Evolutionary conservation across 2,888 invertebrate genomes (phyloP).

Genomic region (Alitta virens): DNA sequence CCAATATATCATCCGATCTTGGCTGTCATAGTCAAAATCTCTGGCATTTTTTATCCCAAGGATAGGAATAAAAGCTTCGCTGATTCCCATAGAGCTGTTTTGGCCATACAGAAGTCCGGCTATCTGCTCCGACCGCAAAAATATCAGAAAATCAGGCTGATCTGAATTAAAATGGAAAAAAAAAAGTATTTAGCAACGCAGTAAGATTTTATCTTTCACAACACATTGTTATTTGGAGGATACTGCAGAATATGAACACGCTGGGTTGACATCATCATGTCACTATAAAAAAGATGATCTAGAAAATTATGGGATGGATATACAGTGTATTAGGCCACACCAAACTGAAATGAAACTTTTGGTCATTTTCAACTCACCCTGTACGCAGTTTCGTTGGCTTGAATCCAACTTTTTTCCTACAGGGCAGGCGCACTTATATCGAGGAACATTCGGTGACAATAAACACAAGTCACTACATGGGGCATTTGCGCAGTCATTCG

Average conservation of each 20-base stretch:
- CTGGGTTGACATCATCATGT: too few relatives aligned
- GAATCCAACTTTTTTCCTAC: conserved; percentile 65
- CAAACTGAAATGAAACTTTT: background rate
- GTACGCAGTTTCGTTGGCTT: conserved; percentile 42
- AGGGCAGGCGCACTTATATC: conserved; percentile 87
- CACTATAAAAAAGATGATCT: too few relatives aligned
- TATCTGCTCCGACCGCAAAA: conserved; percentile 34
- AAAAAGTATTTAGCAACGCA: too few relatives aligned
- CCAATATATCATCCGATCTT: conserved; percentile 77
- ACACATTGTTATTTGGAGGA: too few relatives aligned
- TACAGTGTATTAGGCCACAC: too few relatives aligned
- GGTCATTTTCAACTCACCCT: conserved; percentile 34
- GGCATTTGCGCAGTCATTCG: conserved; percentile 73
- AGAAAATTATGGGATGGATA: too few relatives aligned
- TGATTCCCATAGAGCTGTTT: conserved; percentile 7
- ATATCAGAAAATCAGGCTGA: conserved; percentile 82
- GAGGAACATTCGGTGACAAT: conserved; percentile 71
- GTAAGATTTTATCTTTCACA: too few relatives aligned
- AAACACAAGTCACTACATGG: conserved; percentile 89
- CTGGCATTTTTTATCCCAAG: conserved; percentile 65
- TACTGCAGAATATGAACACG: too few relatives aligned
- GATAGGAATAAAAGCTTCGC: conserved; percentile 47
- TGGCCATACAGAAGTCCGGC: conserved; percentile 37
- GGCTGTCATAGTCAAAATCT: conserved; percentile 88
- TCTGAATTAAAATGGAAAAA: too few relatives aligned